A percentile compares a stretch with the other conserved stretches of the same genome.
Evolutionary conservation across 2,113 vertebrate genomes (phyloP).

Genomic region (Cryptoleucopteryx plumbea): DNA sequence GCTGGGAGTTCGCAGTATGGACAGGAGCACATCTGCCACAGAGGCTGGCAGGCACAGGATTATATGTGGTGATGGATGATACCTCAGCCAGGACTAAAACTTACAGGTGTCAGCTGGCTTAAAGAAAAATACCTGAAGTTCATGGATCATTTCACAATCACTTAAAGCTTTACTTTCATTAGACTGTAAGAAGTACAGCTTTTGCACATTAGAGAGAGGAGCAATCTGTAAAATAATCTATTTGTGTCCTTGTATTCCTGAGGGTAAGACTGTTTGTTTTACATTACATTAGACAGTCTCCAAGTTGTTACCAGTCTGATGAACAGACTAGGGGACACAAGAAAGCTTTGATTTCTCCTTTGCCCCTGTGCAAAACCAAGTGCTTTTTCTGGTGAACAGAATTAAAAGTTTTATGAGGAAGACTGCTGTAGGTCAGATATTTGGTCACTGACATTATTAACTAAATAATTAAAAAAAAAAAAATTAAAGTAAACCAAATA

Average conservation of each 20-base stretch:
- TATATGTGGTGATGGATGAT: background rate
- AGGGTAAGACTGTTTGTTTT: background rate
- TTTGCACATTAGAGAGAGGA: background rate
- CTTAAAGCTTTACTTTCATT: background rate
- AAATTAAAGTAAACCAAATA: background rate
- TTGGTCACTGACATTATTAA: background rate
- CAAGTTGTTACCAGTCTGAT: background rate
- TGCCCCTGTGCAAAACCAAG: background rate
- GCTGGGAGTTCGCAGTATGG: accelerated
- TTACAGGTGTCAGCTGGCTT: background rate
- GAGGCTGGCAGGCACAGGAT: background rate
- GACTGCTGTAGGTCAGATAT: background rate
- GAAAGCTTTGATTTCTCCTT: background rate
- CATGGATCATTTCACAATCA: background rate
- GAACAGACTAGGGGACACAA: background rate
- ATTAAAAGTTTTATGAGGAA: background rate
- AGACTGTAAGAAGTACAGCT: accelerated
- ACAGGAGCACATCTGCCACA: background rate
- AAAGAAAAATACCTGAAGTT: background rate
- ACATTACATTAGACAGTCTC: background rate
- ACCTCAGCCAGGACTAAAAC: background rate
- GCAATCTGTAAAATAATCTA: background rate
- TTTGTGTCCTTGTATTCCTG: background rate
- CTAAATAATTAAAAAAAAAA: background rate
- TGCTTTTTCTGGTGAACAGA: background rate